Evolutionary conservation across 2,888 invertebrate genomes (phyloP).

Genomic region (Noctua comes): DNA sequence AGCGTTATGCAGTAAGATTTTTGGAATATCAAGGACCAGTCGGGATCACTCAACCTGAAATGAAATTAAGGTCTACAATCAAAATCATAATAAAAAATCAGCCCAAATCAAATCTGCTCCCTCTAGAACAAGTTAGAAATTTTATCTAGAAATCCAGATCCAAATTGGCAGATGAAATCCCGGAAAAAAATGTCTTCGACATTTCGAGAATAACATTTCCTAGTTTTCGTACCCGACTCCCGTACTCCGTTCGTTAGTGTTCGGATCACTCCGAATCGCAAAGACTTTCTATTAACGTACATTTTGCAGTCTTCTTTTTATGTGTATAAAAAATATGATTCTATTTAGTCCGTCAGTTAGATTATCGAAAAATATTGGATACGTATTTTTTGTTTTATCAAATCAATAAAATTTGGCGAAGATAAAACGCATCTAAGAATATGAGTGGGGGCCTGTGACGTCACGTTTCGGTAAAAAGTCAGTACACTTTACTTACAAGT

Average conservation of each 20-base stretch:
- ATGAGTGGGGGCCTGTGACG: no score
- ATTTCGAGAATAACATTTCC: conserved; percentile 23
- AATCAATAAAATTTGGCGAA: no score
- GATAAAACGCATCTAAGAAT: no score
- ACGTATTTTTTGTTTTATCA: no score
- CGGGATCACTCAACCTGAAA: background rate
- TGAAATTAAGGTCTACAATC: background rate
- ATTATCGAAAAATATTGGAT: no score
- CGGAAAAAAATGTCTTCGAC: conserved; percentile 10
- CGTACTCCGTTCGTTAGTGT: conserved; percentile 62
- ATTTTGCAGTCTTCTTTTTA: conserved; percentile 50
- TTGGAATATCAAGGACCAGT: background rate
- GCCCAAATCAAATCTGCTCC: background rate
- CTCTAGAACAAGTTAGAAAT: conserved; percentile 2
- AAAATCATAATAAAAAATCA: background rate
- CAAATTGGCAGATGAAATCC: conserved; percentile 16
- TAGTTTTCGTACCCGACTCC: conserved; percentile 20
- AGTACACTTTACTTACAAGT: no score
- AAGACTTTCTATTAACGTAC: conserved; percentile 44
- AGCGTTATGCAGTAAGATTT: background rate
- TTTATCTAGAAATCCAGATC: background rate
- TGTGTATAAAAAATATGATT: no score
- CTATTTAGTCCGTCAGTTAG: no score
- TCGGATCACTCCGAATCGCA: conserved; percentile 45
- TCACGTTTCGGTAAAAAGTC: no score